Base-by-base conservation (phyloP, 30 jellyfish, hydroid and myxozoan genomes). In the Pelagia noctiluca region DNA sequence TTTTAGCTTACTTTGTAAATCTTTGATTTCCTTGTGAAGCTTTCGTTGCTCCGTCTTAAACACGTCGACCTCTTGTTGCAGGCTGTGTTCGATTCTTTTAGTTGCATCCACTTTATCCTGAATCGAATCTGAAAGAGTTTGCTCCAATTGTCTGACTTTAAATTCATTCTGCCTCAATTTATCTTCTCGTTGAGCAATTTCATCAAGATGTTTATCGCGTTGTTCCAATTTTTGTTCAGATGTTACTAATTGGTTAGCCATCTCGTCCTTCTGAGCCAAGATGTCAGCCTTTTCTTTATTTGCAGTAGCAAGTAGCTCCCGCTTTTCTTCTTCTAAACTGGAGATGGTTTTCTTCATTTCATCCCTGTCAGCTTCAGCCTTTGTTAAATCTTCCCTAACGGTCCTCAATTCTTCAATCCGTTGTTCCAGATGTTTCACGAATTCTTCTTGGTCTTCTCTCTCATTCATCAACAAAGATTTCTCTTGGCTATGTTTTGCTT, bases 1-100 rank as follows among this genome's bases (percentile, higher is more conserved):
- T 12, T 61, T 68, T n/a, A 37, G 34, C 47, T 82, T 82, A 0
- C 68, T 87, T 30, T 61, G 82, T 60, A 75, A 34, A 19, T 4
- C 77, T 49, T 75, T 53, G 35, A 77, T 31, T 22, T 76, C 82
- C 2, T 63, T 31, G 38, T 52, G 23, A 16, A 63, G 57, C 28
- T 37, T 35, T 0, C 76, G 81, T 48, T 61, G 71, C 2, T 53
- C 86, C 0, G 29, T 36, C 33, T 13, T 35, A 25, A 75, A 26
- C 5, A 46, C 63, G 0, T 65, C 85, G 2, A 86, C 54, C 50
- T 76, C 89, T 0, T 19, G 30, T 67, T 77, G 57, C 70, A 77
- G 26, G 1, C n/a, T 36, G 26, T 77, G 79, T 23, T 50, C 68
- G 2, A 52, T 30, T 60, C 25, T n/a, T 32, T 66, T n/a, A 8